Percentiles rank a stretch among this genome's conserved stretches.
Evolutionary conservation across 2,113 vertebrate species (phyloP).

Genomic region (Heterochromis multidens): DNA sequence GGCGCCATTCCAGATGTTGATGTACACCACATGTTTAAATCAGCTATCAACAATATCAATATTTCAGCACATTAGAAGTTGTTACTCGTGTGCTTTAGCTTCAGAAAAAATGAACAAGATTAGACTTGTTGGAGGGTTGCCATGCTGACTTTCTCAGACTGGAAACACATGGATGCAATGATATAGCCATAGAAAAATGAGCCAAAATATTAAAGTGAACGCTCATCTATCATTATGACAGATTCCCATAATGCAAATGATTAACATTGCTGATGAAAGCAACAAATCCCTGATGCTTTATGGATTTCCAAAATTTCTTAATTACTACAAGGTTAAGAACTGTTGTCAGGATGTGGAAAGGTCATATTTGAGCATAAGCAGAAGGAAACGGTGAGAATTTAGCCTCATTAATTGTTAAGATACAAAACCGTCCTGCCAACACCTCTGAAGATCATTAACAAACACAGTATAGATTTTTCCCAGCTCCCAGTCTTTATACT

Average conservation of each 20-base stretch:
- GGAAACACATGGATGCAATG: slow-evolving; percentile 64
- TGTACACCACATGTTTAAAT: slow-evolving; percentile 50
- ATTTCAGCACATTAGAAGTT: slow-evolving; percentile 50
- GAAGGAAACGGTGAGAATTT: not conserved
- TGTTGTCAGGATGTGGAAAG: not conserved
- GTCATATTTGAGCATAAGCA: not conserved
- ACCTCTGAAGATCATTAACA: not conserved
- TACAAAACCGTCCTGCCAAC: not conserved
- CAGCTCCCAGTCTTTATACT: not conserved
- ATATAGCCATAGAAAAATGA: slow-evolving; percentile 41
- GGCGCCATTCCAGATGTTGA: slow-evolving; percentile 18
- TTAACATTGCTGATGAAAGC: slow-evolving; percentile 50
- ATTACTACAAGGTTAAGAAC: not conserved
- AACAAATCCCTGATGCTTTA: slow-evolving; percentile 14
- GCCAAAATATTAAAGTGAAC: slow-evolving; percentile 28
- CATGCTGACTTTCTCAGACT: slow-evolving; percentile 44
- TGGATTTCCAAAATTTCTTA: slow-evolving; percentile 8
- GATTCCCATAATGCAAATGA: slow-evolving; percentile 20
- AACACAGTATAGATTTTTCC: not conserved
- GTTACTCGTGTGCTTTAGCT: slow-evolving; percentile 33
- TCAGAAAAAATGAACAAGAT: slow-evolving; percentile 49
- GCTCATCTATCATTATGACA: slow-evolving; percentile 58
- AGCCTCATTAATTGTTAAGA: not conserved
- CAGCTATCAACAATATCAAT: slow-evolving; percentile 21
- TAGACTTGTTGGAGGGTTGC: slow-evolving; percentile 35